These are phyloP conservation scores for Hecatera dysodea DNA, from an alignment of 2,888 invertebrate genomes.

Conservation along the genomic window DNA sequence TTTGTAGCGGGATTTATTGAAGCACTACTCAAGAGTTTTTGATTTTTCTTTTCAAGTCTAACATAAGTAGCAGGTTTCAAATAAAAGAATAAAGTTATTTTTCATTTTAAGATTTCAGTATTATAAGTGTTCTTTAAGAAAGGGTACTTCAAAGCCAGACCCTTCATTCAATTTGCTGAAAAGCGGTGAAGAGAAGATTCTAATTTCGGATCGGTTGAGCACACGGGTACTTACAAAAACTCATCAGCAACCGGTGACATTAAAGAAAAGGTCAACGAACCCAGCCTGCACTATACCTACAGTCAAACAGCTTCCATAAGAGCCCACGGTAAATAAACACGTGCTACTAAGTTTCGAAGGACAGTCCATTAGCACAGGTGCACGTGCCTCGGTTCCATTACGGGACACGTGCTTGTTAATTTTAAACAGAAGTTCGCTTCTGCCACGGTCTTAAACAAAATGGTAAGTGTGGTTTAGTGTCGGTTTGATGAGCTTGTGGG, in stretches of 20 bases:
- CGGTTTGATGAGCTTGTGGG: constrained; percentile 10
- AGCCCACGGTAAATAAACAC: constrained; percentile 33
- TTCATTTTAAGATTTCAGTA: background rate
- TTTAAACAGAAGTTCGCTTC: constrained; percentile 44
- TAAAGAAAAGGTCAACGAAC: constrained; percentile 16
- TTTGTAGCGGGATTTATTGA: constrained; percentile 16
- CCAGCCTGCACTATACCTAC: background rate
- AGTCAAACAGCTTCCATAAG: constrained; percentile 14
- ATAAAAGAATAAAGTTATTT: background rate
- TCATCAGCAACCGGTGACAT: constrained; percentile 2
- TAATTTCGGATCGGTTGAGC: background rate
- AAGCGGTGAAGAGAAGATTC: background rate
- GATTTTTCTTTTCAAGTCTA: background rate
- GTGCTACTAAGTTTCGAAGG: constrained; percentile 51
- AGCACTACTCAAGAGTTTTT: background rate
- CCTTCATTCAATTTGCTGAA: background rate
- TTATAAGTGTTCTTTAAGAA: background rate
- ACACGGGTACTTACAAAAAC: background rate
- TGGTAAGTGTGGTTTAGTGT: constrained; percentile 12
- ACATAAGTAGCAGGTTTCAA: constrained; percentile 3
- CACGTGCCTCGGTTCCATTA: constrained; percentile 57
- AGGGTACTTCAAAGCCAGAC: background rate
- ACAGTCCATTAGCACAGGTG: constrained; percentile 66
- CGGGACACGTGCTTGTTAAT: constrained; percentile 51
- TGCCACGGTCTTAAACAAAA: constrained; percentile 16